These are phyloP conservation scores for Palaemon carinicauda DNA, from an alignment of 1,140 invertebrate species.

Conservation along the genomic window DNA sequence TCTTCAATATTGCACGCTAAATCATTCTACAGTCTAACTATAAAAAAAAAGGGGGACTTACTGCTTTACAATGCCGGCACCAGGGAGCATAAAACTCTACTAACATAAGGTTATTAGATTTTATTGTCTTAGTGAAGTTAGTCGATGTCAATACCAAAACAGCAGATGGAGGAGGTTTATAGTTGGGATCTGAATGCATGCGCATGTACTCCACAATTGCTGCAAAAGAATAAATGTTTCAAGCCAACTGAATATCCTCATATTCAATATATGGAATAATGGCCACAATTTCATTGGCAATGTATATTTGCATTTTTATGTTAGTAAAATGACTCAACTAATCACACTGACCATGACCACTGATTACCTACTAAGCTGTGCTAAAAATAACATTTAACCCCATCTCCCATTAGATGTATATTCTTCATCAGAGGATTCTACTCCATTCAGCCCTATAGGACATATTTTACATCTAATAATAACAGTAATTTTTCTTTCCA, in stretches of 20 bases:
- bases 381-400: too few relatives aligned
- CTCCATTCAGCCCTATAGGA: too few relatives aligned
- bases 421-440: too few relatives aligned
- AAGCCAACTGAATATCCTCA: background rate
- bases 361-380: too few relatives aligned
- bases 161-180: slow-evolving; percentile 69
- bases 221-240: slow-evolving; percentile 51
- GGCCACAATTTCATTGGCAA: background rate
- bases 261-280: background rate
- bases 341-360: too few relatives aligned
- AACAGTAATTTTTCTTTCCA: too few relatives aligned
- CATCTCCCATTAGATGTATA: too few relatives aligned
- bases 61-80: slow-evolving; percentile 65
- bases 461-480: too few relatives aligned
- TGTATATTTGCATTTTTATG: too few relatives aligned
- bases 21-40: slow-evolving; percentile 27
- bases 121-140: slow-evolving; percentile 69
- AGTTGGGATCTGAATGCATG: slow-evolving; percentile 66
- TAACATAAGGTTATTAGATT: slow-evolving; percentile 67
- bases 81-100: slow-evolving; percentile 74
- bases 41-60: background rate
- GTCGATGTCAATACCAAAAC: slow-evolving; percentile 70
- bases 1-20: slow-evolving; percentile 65
- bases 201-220: slow-evolving; percentile 69
- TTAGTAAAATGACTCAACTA: too few relatives aligned